These are phyloP conservation scores for Tiliacea aurago DNA, from an alignment of 2,888 invertebrate genomes.

Conservation along the genomic window DNA sequence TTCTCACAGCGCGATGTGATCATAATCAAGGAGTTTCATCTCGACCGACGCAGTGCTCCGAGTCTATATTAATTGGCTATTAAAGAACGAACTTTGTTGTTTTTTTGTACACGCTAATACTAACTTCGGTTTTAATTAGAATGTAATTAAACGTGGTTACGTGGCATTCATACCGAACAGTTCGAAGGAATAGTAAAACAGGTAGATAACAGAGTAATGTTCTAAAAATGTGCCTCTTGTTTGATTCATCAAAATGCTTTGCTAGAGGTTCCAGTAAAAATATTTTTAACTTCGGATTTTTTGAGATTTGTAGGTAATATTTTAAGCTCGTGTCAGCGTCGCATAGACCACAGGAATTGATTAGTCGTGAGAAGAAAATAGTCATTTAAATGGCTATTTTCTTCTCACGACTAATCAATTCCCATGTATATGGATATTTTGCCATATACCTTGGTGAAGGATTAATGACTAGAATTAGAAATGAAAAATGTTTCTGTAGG, in stretches of 20 bases:
- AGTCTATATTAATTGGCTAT: constrained; percentile 64
- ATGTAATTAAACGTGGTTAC: constrained; percentile 45
- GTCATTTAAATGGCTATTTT: too few species aligned
- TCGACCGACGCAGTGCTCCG: constrained; percentile 49
- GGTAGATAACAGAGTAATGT: constrained; percentile 4
- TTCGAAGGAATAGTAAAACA: constrained; percentile 22
- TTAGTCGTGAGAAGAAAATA: neutral
- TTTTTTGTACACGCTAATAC: constrained; percentile 52
- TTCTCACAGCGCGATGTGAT: constrained; percentile 69
- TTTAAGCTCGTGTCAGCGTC: neutral
- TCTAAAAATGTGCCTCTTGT: constrained; percentile 22
- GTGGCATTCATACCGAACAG: constrained; percentile 24
- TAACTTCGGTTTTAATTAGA: constrained; percentile 59
- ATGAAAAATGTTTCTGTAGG: neutral
- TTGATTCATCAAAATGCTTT: constrained; percentile 67
- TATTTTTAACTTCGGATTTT: neutral
- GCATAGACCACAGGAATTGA: neutral
- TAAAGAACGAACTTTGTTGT: constrained; percentile 55
- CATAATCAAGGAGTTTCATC: constrained; percentile 76
- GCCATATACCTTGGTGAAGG: neutral
- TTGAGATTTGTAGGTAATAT: neutral
- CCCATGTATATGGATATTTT: too few species aligned
- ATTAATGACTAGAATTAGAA: neutral
- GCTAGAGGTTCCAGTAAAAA: constrained; percentile 27
- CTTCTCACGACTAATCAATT: too few species aligned